Evolutionary conservation across 2,888 invertebrate species (phyloP), one percentile per base, ranked within the genome.

Genomic region (Mayetiola destructor): DNA sequence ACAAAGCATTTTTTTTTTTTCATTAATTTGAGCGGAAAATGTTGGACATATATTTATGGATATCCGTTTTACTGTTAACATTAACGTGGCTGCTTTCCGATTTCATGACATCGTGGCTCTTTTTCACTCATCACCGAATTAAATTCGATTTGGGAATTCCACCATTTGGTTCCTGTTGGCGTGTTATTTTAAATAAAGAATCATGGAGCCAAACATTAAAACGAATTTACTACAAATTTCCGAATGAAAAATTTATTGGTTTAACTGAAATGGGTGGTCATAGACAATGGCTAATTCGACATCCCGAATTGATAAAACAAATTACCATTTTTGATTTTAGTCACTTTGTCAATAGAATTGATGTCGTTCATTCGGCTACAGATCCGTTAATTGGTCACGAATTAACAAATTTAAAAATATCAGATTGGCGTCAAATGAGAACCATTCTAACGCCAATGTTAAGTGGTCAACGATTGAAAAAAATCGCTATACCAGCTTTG

Each of bases 231-330:
- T 21, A 55, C n/a, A 36, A 18, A 23, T 55, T 23, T 55, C 55
- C 55, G 23, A 23, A 36, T 36, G 55, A 55, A 35, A 32, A 35
- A 20, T 54, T 54, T 35, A 16, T 54, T 9, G 54, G 30, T 10
- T 21, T 54, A 6, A 10, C 16, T 12, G 54, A 20, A 20, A 21
- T 54, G 9, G 54, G 54, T 16, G 54, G 54, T 16, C 3, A 30
- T 3, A 18, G 35, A 5, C 8, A 20, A 12, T 54, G 20, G 20
- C 20, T 54, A 6, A 54, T 54, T 10, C 54, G 54, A 8, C 35
- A 54, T 35, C 54, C 54, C 10, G 54, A 32, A n/a, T 30, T 55
- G 23, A n/a, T 55, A 1, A 32, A 18, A 18, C 35, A 55, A 36
- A 55, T 55, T 9, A 12, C 36, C 2, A 20, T 53, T 12, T 8